phyloP scores from a whole-genome alignment of 1,140 invertebrate species.

The Saccostrea echinata region DNA sequence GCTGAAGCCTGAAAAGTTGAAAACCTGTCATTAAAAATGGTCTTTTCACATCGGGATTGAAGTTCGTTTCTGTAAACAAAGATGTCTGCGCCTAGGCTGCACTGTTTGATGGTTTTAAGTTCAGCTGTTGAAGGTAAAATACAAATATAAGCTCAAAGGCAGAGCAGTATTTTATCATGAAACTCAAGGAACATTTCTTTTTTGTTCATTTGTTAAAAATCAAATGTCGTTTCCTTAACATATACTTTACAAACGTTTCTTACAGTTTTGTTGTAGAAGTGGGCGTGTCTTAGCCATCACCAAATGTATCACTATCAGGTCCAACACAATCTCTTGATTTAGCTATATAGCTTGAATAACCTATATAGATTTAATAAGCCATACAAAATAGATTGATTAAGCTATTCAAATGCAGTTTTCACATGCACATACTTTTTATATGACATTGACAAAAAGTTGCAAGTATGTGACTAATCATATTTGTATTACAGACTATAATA shows the following conservation, averaged over 20 bases:
- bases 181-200: too few species aligned
- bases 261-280: not conserved
- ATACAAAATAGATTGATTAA: too few species aligned
- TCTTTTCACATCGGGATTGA: not conserved
- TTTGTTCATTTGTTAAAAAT: too few species aligned
- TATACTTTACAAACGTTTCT: too few species aligned
- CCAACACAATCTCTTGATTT: too few species aligned
- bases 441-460: too few species aligned
- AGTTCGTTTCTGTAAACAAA: slow-evolving; percentile 19
- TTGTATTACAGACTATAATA: too few species aligned
- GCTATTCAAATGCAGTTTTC: not conserved
- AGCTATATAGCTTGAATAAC: too few species aligned
- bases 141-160: not conserved
- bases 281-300: not conserved
- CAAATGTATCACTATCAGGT: too few species aligned
- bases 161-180: not conserved
- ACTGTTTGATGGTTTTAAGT: slow-evolving; percentile 62
- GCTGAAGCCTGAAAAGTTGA: not conserved
- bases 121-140: slow-evolving; percentile 57
- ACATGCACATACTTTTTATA: not conserved
- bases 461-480: too few species aligned
- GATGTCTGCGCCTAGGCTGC: slow-evolving; percentile 64
- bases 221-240: too few species aligned
- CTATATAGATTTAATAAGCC: too few species aligned
- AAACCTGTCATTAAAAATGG: not conserved